Evolutionary conservation across 1,140 invertebrate genomes (phyloP), one percentile per base, ranked within the genome.

Genomic region (Physella acuta): DNA sequence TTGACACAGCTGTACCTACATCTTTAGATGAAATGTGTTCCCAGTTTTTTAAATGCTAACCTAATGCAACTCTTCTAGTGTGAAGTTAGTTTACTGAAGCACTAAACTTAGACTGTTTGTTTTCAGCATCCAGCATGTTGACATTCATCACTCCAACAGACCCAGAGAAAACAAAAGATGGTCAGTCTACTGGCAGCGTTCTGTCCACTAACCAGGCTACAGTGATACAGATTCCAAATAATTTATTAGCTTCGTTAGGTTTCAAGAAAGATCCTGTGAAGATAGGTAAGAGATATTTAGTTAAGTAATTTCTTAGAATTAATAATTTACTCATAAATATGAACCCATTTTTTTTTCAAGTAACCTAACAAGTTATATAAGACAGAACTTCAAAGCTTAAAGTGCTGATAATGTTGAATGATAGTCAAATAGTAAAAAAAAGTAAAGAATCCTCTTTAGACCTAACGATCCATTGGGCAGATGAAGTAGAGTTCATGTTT

Each of bases 151-250:
- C 63, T 24, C n/a, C 58, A 2, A 63, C 44, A 31, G 28, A 20
- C 33, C 53, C 37, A 11, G n/a, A 36, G 68, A 53, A 5, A 62
- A 52, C 39, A 16, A 62, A 53, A 44, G 68, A 61, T 55, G 39
- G 2, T 34, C 1, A 44, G 2, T 52, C 34, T 5, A 2, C 69
- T 67, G 59, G 33, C 39, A 69, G 56, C 3, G 49, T 61, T 36
- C 65, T 71, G 16, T 30, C 67, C 4, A 16, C n/a, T 8, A 52
- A 26, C 2, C 77, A 75, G 14, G 74, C 77, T 11, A 81, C 81
- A 24, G 78, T 83, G 31, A 81, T 83, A 37, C 78, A 80, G 67
- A 79, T 83, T 30, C 81, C 81, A 28, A 78, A 83, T 53, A 80
- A 78, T 63, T 65, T 80, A 0, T 58, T 82, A 16, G 74, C 76